A percentile compares a stretch with the other conserved stretches of the same genome.
phyloP scores from a whole-genome alignment of 1,140 invertebrate genomes.

The Capitella teleta region DNA sequence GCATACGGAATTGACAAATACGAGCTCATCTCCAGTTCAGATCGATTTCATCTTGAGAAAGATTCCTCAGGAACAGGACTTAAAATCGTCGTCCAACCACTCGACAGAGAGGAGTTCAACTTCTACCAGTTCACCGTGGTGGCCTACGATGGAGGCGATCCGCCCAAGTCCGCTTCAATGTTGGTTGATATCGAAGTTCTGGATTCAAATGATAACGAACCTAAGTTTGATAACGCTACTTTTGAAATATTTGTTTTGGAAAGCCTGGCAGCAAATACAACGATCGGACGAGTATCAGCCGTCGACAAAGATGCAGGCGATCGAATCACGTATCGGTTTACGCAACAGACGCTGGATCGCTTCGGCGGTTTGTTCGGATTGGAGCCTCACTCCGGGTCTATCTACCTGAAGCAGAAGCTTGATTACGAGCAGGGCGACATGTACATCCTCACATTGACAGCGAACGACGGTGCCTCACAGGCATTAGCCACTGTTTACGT shows the following conservation, averaged over 20 bases:
- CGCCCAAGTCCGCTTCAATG: background rate
- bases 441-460: background rate
- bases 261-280: constrained; percentile 81
- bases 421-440: background rate
- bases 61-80: too few species aligned
- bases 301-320: background rate
- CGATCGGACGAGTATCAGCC: constrained; percentile 52
- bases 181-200: constrained; percentile 1
- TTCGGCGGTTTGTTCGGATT: constrained; percentile 1
- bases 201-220: constrained; percentile 23
- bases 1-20: too few species aligned
- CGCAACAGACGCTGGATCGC: background rate
- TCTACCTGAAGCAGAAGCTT: constrained; percentile 1
- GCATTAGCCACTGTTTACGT: constrained; percentile 1
- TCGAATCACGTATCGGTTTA: background rate
- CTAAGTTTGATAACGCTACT: constrained; percentile 36
- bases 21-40: too few species aligned
- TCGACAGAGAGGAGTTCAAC: constrained; percentile 63
- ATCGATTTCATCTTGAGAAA: too few species aligned
- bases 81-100: too few species aligned
- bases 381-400: background rate
- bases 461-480: background rate
- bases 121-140: constrained; percentile 68
- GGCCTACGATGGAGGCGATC: constrained; percentile 42
- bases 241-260: constrained; percentile 53